Evolutionary conservation across 1,140 invertebrate genomes (phyloP), one percentile per base, ranked within the genome.

Genomic region (Drosophila nasuta): DNA sequence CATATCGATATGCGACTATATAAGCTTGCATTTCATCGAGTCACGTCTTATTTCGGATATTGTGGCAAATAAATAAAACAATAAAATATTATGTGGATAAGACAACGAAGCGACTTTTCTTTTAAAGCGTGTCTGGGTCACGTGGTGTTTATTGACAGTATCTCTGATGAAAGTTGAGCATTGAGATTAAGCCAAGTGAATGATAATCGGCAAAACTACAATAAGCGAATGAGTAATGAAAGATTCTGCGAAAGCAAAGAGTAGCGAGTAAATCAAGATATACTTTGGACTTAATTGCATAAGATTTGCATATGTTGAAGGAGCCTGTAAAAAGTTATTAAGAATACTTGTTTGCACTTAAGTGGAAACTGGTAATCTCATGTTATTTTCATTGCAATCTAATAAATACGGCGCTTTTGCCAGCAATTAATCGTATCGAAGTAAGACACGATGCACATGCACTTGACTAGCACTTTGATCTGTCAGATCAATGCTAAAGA

Each of bases 401-500:
- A 30, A 41, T 41, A 11, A 10, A 41, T 41, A 41, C 38, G 1
- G 7, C 33, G 46, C 58, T 51, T 10, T 63, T 45, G 66, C 11
- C 8, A 10, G 52, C 20, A 56, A 62, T 73, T 66, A 66, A 35
- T 58, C 56, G 25, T 13, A 28, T 35, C 54, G 43, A 58, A 46
- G 57, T 25, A 17, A 20, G 2, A 59, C 46, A 52, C 35, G 57
- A 25, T 43, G 49, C 68, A 63, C 35, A 25, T 52, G 43, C 46
- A 54, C 74, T 48, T 57, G 38, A 69, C 28, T 58, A 63, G 59
- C 79, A 80, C 75, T 83, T 79, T 72, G 79, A 79, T 79, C 82
- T 73, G 71, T 79, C 83, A 38, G 67, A 67, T 82, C 82, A 77
- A 82, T 82, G 79, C 67, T 79, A 82, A 82, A 75, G 75, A 82